phyloP scores from a whole-genome alignment of 2,797 vertebrate genomes.

The Limosa lapponica region DNA sequence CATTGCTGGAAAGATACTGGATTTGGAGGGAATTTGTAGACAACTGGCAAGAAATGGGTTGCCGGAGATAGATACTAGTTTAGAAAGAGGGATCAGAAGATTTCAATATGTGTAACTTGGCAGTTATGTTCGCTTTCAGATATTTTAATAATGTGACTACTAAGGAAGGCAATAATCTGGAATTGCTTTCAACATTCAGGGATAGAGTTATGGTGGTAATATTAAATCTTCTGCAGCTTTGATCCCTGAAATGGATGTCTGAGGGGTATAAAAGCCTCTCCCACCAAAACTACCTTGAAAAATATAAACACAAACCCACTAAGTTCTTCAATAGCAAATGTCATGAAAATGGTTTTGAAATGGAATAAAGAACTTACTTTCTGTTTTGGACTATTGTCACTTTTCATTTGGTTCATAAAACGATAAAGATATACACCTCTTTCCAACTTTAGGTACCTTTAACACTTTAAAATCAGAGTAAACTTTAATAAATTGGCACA shows the following conservation, averaged over 20 bases:
- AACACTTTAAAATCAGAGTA: background rate
- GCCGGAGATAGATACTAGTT: background rate
- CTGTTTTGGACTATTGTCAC: background rate
- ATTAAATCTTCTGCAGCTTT: background rate
- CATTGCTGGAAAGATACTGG: background rate
- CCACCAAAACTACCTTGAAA: background rate
- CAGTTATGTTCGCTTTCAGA: background rate
- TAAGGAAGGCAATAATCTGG: background rate
- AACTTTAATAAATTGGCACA: background rate
- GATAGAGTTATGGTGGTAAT: background rate
- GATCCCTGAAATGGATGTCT: background rate
- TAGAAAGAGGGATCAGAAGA: constrained; percentile 11
- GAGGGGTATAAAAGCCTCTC: background rate
- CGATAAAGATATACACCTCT: background rate
- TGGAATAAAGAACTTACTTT: background rate
- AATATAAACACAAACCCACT: background rate
- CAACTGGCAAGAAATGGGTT: constrained; percentile 19
- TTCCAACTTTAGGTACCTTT: background rate
- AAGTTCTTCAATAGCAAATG: background rate
- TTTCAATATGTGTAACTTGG: constrained; percentile 21
- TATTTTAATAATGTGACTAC: constrained; percentile 1
- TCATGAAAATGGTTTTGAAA: background rate
- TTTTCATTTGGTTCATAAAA: background rate
- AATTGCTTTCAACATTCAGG: background rate
- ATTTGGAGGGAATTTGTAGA: constrained; percentile 42